Base-by-base conservation (phyloP, 2,888 invertebrate species). In the Ophion ventricosus region DNA sequence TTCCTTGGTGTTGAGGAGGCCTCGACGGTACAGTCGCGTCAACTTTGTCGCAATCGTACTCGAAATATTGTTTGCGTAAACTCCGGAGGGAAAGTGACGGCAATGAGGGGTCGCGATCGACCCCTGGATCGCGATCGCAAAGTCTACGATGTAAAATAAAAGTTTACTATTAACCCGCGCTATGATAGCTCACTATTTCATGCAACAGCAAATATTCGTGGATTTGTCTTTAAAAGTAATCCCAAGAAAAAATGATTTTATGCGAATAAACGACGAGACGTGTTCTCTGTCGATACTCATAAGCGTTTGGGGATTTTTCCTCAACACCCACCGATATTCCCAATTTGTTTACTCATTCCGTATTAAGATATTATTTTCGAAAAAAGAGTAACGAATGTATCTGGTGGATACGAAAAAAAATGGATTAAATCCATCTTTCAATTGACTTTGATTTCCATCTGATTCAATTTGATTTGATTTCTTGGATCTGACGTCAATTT, bases 51-150 rank as follows among this genome's bases (percentile, higher is more conserved):
- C 8, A 14, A 73, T 23, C n/a, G 26, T 23, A 64, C 20, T 66
- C 57, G 63, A 74, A 74, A 63, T 63, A 74, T 63, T 49, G 10
- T 66, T 66, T 66, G 66, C 66, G 20, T 40, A 20, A 66, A 4
- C 23, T 43, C 23, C 40, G 20, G 49, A 49, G 49, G 49, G 49
- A 49, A 49, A 49, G 49, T 49, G 49, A 49, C 49, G 17, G 14
- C 49, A 14, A 17, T 49, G 49, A 1, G 17, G 49, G 49, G n/a
- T n/a, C n/a, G n/a, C n/a, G 49, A 49, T 49, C 14, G 17, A 49
- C 17, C 49, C 17, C 49, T 49, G 49, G 17, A 49, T 49, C 49
- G 49, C 49, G 11, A 17, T 49, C 49, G 49, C 49, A 17, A 49
- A 17, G 3, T 49, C 17, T 49, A 49, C 49, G 49, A 49, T 49